phyloP scores from a whole-genome alignment of 2,797 vertebrate genomes.

The Numenius phaeopus region DNA sequence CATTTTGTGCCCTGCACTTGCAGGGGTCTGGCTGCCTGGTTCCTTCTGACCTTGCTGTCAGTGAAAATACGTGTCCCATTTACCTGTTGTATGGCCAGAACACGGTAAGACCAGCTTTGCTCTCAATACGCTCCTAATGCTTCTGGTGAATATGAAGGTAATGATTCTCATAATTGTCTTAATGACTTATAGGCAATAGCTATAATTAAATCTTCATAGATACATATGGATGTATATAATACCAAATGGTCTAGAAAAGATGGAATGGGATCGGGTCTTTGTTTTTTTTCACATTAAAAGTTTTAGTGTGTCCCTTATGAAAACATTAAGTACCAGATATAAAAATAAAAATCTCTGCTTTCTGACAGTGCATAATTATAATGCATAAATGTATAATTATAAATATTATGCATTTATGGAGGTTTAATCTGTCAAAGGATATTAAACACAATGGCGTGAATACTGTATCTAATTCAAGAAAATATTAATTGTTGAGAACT shows the following conservation, averaged over 20 bases:
- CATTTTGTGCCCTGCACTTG: neutral
- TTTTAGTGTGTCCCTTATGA: neutral
- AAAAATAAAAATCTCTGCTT: neutral
- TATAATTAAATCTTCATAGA: neutral
- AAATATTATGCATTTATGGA: neutral
- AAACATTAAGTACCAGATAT: neutral
- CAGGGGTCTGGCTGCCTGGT: rapidly evolving
- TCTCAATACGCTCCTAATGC: neutral
- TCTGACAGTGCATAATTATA: neutral
- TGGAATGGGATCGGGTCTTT: neutral
- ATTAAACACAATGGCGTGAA: neutral
- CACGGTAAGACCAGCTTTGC: neutral
- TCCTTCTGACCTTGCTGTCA: neutral
- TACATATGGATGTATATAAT: neutral
- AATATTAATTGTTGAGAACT: neutral
- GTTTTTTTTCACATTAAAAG: neutral
- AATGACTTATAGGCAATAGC: neutral
- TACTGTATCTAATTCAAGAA: neutral
- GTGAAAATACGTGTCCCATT: neutral
- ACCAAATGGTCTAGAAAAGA: neutral
- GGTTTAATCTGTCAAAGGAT: neutral
- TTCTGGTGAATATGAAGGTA: neutral
- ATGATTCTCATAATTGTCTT: neutral
- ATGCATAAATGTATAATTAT: neutral
- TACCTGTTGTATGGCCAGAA: neutral